phyloP scores from a whole-genome alignment of 1,140 invertebrate genomes.

The Drosophila paulistorum region DNA sequence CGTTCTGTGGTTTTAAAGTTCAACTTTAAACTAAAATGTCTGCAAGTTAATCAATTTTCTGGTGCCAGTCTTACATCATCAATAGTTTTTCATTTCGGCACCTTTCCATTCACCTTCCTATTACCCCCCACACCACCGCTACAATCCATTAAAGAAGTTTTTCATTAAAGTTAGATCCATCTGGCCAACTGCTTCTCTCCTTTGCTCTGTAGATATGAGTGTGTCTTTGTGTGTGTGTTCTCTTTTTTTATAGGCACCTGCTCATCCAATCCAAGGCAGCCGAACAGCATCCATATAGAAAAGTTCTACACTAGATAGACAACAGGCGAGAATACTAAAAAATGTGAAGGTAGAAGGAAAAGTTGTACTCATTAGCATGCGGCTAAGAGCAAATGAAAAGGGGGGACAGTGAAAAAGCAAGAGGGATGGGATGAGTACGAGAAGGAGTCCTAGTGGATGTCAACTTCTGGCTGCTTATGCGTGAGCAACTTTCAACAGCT shows the following conservation, averaged over 20 bases:
- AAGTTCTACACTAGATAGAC: constrained; percentile 58
- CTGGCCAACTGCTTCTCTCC: not conserved
- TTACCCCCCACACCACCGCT: not conserved
- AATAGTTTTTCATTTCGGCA: constrained; percentile 12
- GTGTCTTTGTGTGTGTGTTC: not conserved
- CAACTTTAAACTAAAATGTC: not conserved
- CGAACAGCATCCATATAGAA: constrained; percentile 34
- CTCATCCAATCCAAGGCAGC: constrained; percentile 29
- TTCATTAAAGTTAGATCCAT: constrained; percentile 54
- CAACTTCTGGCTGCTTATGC: constrained; percentile 50
- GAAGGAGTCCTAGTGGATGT: constrained; percentile 18
- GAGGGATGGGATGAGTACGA: not conserved
- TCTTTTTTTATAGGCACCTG: constrained; percentile 16
- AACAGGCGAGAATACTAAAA: constrained; percentile 32
- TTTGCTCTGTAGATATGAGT: no score
- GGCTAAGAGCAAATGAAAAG: constrained; percentile 23
- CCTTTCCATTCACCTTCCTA: not conserved
- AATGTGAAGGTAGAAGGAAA: constrained; percentile 37
- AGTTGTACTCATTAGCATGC: constrained; percentile 75
- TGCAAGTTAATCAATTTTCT: constrained; percentile 53
- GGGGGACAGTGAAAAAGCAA: not conserved
- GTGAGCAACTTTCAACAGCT: constrained; percentile 64
- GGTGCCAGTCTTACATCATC: not conserved
- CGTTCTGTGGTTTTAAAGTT: not conserved
- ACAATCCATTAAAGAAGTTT: constrained; percentile 36